Percentiles rank a stretch among this genome's conserved stretches.
Evolutionary conservation across 1,140 invertebrate genomes (phyloP).

Genomic region (Nilaparvata lugens): DNA sequence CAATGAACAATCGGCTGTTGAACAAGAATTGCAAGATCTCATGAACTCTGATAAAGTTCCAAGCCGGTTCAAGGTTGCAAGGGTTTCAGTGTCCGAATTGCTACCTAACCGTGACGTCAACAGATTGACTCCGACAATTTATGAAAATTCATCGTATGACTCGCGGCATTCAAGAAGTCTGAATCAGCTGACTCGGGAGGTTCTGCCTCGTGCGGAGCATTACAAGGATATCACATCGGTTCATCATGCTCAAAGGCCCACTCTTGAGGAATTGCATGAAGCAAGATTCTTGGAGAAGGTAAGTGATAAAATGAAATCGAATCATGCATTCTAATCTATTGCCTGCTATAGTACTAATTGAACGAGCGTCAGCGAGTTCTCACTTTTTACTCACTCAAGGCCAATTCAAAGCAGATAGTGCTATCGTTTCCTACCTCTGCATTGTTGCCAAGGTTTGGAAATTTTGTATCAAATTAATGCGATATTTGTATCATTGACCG

Average conservation of each 20-base stretch:
- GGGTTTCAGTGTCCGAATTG: conserved; percentile 26
- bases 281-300: conserved; percentile 32
- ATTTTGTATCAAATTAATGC: no score
- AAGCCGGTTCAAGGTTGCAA: conserved; percentile 36
- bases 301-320: no score
- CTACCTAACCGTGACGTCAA: not conserved
- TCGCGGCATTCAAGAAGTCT: conserved; percentile 41
- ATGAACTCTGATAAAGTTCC: conserved; percentile 23
- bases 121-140: conserved; percentile 11
- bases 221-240: conserved; percentile 47
- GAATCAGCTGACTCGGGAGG: conserved; percentile 44
- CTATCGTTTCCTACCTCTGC: no score
- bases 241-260: conserved; percentile 40
- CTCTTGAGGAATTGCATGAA: conserved; percentile 48
- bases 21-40: conserved; percentile 24
- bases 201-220: conserved; percentile 45
- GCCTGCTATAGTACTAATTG: no score
- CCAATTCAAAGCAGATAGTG: not conserved
- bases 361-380: no score
- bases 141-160: conserved; percentile 31
- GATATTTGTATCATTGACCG: no score
- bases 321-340: no score
- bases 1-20: not conserved
- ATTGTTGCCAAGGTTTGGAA: no score
- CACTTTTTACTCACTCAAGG: no score